Evolutionary conservation across 2,888 invertebrate genomes (phyloP), one percentile per base, ranked within the genome.

Genomic region (Sisyra nigra): DNA sequence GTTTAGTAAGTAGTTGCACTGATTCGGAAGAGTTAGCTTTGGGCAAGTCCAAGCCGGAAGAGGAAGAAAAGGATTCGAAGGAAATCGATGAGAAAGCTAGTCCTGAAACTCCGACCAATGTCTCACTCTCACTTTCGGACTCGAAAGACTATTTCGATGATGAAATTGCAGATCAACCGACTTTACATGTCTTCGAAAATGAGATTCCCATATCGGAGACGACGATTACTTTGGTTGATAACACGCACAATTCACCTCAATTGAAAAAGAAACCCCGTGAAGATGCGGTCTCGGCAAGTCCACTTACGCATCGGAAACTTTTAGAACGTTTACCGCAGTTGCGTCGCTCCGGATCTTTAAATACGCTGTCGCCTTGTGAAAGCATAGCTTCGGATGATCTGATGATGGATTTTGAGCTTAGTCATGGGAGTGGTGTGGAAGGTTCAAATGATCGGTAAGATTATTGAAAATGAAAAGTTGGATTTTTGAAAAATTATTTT

Each of bases 141-240:
- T 82, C 82, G 13, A 69, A 80, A 48, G 85, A 86, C 58, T 86
- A 78, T 61, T 74, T 89, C 47, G 89, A 91, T 54, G 89, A 91
- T 53, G 89, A 91, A 62, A 89, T 91, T 47, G 85, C 85, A 34
- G 89, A 91, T 64, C 89, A 91, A 56, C 89, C 89, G 9, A 87
- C 80, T 1, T 59, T 91, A 48, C 68, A 84, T 10, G 85, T 86
- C 54, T 77, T 80, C 56, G 80, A 80, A 60, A 70, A 73, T 54
- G 47, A 58, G 29, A 56, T 58, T 13, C 48, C 51, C n/a, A 50
- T 49, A 4, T 50, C 43, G n/a, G 54, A 55, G 30, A 48, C 40
- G 3, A 31, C 44, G 36, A 14, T 32, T 18, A 30, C 13, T 32
- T 38, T n/a, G 29, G 43, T 34, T 36, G 24, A 24, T 24, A 24